Base-by-base conservation (phyloP, 92 coral and sea anemone species). In the Siderastrea siderea region DNA sequence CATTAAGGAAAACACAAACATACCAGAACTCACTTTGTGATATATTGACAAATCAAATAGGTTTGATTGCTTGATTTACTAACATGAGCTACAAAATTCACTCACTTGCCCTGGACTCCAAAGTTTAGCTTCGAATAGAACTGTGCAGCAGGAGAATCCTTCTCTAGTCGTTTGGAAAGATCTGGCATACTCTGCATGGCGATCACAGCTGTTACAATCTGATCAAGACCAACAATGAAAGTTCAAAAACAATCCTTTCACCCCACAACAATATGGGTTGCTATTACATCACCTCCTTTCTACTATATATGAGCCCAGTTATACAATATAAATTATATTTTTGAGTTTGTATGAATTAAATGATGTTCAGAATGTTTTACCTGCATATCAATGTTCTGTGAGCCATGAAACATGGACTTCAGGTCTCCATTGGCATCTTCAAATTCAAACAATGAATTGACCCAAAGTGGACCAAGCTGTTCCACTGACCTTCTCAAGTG, bases 351-450 rank as follows among this genome's bases (percentile, higher is more conserved):
- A 26, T 26, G 38, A 26, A 26, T 52, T 52, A 52, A 52, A 5
- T 52, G 55, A 5, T 52, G 55, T 7, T 52, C 5, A 52, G 5
- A 5, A 52, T 52, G 55, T 1, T 1, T 64, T 54, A 80, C 67
- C 73, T 80, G 85, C 85, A 48, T 68, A 45, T 80, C 73, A 43
- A 80, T 65, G 60, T 67, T 80, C 74, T 80, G 85, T 3, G 85
- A 59, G 38, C 85, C 78, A 65, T 80, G 85, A 11, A 80, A 80
- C 73, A 80, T 44, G 9, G 44, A 16, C 67, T 68, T 59, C 2
- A 80, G 44, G 54, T 80, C 85, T 2, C 85, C 85, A 63, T 80
- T 80, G 2, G 67, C 63, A 80, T 63, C 85, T n/a, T 80, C 85
- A 80, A 80, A 80, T 44, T 51, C 63, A 65, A 80, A 80, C 3